Base-by-base conservation (phyloP, 2,888 invertebrate genomes). In the Cerceris rybyensis region DNA sequence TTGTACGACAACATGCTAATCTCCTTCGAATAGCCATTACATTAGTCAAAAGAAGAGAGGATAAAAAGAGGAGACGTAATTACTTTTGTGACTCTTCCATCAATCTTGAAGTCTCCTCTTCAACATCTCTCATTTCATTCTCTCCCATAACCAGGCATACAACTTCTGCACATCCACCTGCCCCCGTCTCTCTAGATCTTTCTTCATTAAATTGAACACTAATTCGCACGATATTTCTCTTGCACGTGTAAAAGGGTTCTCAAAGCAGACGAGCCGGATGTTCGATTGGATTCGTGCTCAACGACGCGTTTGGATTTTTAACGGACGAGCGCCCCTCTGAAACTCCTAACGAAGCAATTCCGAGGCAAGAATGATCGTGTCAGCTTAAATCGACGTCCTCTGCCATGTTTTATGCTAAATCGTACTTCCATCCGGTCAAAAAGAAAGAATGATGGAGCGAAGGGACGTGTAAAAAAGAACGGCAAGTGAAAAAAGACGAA, bases 331-430 rank as follows among this genome's bases (percentile, higher is more conserved):
- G 49, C 11, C 54, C 16, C 50, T 42, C 52, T 57, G 49, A 67
- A 75, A 60, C 50, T 49, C 64, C 64, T 71, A 70, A 78, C 77
- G 78, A 71, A 50, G 46, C 59, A 54, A 43, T 50, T 49, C 70
- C 58, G 54, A 64, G 39, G 70, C 28, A 28, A 28, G 59, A 76
- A 76, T 42, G 58, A 67, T 75, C 61, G 66, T 61, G 78, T 78
- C 78, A 76, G 78, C 78, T 70, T 50, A 49, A 76, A 76, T 68
- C 58, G 66, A 67, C 67, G 78, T 70, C n/a, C 54, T 57, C n/a
- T 17, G 46, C 61, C 46, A 70, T 68, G 76, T 78, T 78, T 78
- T 75, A 75, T 63, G 61, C 70, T 70, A 70, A 75, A 70, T 70
- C 76, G 74, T 49, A 13, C 52, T 58, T 66, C 60, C 61, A 75